Evolutionary conservation across 2,113 vertebrate species (phyloP).

Genomic region (Merops nubicus): DNA sequence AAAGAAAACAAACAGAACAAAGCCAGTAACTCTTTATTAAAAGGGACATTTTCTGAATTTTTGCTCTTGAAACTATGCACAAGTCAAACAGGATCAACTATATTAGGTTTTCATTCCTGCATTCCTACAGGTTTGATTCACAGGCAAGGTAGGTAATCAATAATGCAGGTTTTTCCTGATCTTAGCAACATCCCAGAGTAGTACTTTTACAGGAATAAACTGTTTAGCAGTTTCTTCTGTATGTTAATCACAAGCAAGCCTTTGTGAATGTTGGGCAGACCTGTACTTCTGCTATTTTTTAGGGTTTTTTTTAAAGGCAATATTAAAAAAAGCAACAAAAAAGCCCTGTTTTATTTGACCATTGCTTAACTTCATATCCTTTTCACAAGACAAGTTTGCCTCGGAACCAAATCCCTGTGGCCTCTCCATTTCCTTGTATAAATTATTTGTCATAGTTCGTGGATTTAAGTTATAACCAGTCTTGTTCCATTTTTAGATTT

Average conservation of each 20-base stretch:
- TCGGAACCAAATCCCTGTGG: not conserved
- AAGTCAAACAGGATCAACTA: not conserved
- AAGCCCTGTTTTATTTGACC: not conserved
- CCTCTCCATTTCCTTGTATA: not conserved
- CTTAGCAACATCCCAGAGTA: not conserved
- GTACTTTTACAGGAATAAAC: not conserved
- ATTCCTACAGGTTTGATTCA: not conserved
- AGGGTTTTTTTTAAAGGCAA: not conserved
- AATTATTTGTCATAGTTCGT: conserved; percentile 15
- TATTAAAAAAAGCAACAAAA: not conserved
- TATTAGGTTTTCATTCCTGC: not conserved
- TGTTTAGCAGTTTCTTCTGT: not conserved
- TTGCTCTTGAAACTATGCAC: no score
- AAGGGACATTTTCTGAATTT: no score
- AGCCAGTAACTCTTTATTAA: not conserved
- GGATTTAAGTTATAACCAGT: not conserved
- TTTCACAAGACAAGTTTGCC: not conserved
- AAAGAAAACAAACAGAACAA: not conserved
- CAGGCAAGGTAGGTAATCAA: not conserved
- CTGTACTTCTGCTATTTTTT: not conserved
- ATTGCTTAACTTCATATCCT: conserved; percentile 14
- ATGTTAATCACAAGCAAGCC: not conserved
- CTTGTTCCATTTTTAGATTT: conserved; percentile 46
- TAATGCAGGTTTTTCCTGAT: not conserved
- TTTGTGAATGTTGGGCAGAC: not conserved